phyloP scores from a whole-genome alignment of 2,888 invertebrate species.

The Muschampia staudingeri region DNA sequence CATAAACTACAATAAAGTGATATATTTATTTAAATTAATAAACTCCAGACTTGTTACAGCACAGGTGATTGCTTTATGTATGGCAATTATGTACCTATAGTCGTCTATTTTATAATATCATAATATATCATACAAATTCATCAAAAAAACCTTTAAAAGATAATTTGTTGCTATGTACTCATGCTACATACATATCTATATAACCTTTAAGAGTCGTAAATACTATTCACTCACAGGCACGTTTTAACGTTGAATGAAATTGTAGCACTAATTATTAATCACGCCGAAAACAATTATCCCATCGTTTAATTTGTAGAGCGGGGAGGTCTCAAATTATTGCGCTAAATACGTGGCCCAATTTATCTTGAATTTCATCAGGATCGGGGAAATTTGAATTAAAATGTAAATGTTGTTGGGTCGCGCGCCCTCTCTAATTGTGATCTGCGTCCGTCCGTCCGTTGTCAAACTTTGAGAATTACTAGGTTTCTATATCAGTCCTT shows the following conservation, averaged over 20 bases:
- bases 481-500: too few species aligned
- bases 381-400: conserved; percentile 90
- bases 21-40: too few species aligned
- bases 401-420: conserved; percentile 89
- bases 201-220: conserved; percentile 13
- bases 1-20: too few species aligned
- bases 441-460: conserved; percentile 81
- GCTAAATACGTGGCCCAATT: conserved; percentile 88
- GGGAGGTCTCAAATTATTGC: conserved; percentile 86
- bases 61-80: too few species aligned
- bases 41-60: too few species aligned
- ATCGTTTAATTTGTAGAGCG: conserved; percentile 83
- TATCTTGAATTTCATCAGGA: conserved; percentile 90
- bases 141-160: not conserved
- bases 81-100: too few species aligned
- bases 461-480: conserved; percentile 81
- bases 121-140: too few species aligned
- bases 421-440: conserved; percentile 87
- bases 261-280: conserved; percentile 81
- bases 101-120: too few species aligned
- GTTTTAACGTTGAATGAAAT: conserved; percentile 76
- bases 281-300: conserved; percentile 86
- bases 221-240: conserved; percentile 32
- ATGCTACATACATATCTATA: too few species aligned
- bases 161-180: not conserved